Conservation (phyloP, 2,888 invertebrate species). For the Hirtodrosophila alboralis region DNA sequence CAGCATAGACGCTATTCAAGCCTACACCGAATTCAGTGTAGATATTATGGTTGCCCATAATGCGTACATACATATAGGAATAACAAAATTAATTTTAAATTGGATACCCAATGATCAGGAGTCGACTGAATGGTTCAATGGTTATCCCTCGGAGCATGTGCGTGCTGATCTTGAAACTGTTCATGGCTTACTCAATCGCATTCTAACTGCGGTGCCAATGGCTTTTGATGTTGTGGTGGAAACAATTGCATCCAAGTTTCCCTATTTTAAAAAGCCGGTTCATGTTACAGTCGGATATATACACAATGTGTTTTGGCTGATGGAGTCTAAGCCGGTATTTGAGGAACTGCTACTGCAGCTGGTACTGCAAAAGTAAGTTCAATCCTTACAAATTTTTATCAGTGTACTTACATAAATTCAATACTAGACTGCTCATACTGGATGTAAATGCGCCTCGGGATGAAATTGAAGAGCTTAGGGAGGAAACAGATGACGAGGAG, state of each 20-base stretch:
- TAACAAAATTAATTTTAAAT: conserved; percentile 86
- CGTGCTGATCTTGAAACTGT: conserved; percentile 87
- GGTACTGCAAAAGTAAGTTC: conserved; percentile 90
- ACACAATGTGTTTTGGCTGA: conserved; percentile 90
- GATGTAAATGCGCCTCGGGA: conserved; percentile 88
- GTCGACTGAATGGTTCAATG: conserved; percentile 86
- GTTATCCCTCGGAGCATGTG: conserved; percentile 86
- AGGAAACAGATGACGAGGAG: conserved; percentile 84
- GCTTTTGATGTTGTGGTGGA: conserved; percentile 89
- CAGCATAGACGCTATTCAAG: conserved; percentile 83
- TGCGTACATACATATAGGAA: conserved; percentile 87
- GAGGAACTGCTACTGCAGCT: conserved; percentile 89
- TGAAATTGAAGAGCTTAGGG: conserved; percentile 86
- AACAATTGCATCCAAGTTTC: conserved; percentile 88
- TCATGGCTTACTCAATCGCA: conserved; percentile 85
- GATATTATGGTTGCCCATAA: conserved; percentile 89
- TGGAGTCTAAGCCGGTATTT: conserved; percentile 90
- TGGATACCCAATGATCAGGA: conserved; percentile 86
- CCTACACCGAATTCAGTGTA: conserved; percentile 87
- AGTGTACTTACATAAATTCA: neutral
- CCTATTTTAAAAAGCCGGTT: conserved; percentile 89
- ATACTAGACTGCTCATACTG: conserved; percentile 88
- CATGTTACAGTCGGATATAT: conserved; percentile 90
- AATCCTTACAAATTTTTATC: neutral
- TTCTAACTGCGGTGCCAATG: conserved; percentile 85